Base-by-base conservation (phyloP, 2,113 vertebrate species). In the Mesocricetus auratus region DNA sequence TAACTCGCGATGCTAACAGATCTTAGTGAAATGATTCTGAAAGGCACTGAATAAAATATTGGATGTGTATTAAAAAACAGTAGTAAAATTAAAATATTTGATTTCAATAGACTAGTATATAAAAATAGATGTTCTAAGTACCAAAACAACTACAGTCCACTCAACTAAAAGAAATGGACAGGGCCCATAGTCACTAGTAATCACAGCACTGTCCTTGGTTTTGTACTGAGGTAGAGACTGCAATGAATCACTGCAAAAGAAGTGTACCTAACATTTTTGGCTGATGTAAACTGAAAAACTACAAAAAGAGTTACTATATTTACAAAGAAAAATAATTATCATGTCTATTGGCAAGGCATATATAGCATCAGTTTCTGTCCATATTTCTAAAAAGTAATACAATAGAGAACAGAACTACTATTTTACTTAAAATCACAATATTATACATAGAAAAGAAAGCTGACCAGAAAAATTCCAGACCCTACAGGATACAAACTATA, bases 361-460 rank as follows among this genome's bases (percentile, higher is more conserved):
- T 79, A 89, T 47, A 89, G 16, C 64, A 58, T n/a, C 10, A 58
- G 78, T 81, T 58, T 81, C 3, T 79, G 47, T 79, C 17, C 47
- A 12, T 53, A 50, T 53, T 79, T 79, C 36, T 36, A 53, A 79
- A 39, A 79, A 79, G 47, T 79, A 79, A 19, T 33, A 56, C 77
- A 83, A 60, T 4, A 75, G 58, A 33, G 29, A 92, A 74, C 1
- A 22, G 7, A 95, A 68, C 66, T 85, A 64, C 73, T 60, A 69
- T 60, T 86, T 47, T 50, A 47, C 15, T 69, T 60, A 91, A 92
- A 92, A 78, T 24, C 29, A 62, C 16, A 68, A 93, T 94, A 79
- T 12, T 66, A 42, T 1, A 83, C 7, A 64, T 7, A n/a, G 0
- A 58, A n/a, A 74, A 87, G 78, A 94, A 47, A 68, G 36, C 29